A percentile compares a stretch with the other conserved stretches of the same genome.
Conservation (phyloP, 2,888 invertebrate species). For the Ctena decussata region DNA sequence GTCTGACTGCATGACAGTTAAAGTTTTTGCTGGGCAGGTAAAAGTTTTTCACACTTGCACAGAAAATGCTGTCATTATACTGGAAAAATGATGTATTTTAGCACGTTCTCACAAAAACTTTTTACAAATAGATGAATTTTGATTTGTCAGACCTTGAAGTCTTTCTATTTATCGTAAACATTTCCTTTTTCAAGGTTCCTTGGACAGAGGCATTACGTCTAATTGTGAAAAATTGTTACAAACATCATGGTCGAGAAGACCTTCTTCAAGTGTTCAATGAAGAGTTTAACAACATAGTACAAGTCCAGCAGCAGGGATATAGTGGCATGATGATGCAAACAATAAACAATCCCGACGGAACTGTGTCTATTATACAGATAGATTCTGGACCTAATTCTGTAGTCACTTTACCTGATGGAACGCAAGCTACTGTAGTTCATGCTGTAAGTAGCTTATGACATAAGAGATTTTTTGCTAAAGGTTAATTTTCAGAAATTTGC, state of each 20-base stretch:
- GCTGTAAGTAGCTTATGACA: conserved; percentile 70
- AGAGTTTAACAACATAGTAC: not conserved
- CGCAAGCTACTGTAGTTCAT: conserved; percentile 96
- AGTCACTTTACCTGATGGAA: conserved; percentile 95
- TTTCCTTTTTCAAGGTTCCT: conserved; percentile 91
- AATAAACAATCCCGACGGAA: conserved; percentile 98
- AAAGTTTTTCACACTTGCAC: too few species aligned
- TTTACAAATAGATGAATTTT: too few species aligned
- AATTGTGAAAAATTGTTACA: conserved; percentile 99
- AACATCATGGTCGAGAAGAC: conserved; percentile 98
- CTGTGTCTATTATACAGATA: conserved; percentile 96
- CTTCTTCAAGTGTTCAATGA: conserved; percentile 97
- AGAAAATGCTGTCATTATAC: too few species aligned
- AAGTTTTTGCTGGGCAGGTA: too few species aligned
- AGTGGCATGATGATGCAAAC: conserved; percentile 97
- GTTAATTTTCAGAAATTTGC: too few species aligned
- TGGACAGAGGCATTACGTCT: conserved; percentile 99
- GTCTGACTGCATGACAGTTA: too few species aligned
- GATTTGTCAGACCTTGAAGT: too few species aligned
- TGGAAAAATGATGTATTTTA: too few species aligned
- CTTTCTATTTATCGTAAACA: not conserved
- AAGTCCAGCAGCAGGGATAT: conserved; percentile 14
- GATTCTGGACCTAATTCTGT: conserved; percentile 75
- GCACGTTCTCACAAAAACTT: too few species aligned
- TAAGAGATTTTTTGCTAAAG: too few species aligned